Evolutionary conservation across 2,113 vertebrate genomes (phyloP).

Genomic region (Psephotus haematonotus): DNA sequence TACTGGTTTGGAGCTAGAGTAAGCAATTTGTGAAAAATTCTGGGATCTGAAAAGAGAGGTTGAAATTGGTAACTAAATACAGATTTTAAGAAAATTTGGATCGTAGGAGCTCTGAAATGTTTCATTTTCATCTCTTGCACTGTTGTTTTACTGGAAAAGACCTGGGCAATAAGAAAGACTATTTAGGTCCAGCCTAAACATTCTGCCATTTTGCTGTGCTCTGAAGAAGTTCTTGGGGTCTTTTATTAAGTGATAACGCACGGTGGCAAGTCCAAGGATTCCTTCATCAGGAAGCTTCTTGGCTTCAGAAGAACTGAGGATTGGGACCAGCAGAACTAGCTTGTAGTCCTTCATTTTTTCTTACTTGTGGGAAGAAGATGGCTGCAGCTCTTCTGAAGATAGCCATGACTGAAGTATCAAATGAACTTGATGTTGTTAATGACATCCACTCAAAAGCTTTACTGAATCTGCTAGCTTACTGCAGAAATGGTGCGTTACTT

Average conservation of each 20-base stretch:
- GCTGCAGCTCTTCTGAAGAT: neutral
- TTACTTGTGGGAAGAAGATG: neutral
- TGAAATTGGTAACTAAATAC: neutral
- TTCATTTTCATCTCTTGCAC: neutral
- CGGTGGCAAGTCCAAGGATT: neutral
- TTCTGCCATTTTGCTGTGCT: neutral
- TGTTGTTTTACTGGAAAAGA: neutral
- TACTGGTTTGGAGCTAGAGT: neutral
- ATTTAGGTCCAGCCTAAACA: neutral
- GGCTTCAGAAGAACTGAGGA: neutral
- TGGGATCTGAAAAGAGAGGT: neutral
- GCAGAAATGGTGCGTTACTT: neutral
- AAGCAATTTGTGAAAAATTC: neutral
- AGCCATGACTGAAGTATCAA: neutral
- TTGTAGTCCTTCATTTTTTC: neutral
- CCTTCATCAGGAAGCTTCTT: neutral
- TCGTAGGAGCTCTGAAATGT: neutral
- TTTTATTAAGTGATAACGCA: neutral
- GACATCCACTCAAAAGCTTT: neutral
- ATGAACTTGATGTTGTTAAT: conserved; percentile 18
- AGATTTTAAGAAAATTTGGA: neutral
- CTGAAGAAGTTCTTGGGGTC: neutral
- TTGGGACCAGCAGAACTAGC: neutral
- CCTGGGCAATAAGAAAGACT: neutral
- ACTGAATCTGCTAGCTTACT: neutral